These are phyloP conservation scores for Epizoanthus fatuus DNA, from an alignment of 92 coral and sea anemone genomes.

Conservation along the genomic window DNA sequence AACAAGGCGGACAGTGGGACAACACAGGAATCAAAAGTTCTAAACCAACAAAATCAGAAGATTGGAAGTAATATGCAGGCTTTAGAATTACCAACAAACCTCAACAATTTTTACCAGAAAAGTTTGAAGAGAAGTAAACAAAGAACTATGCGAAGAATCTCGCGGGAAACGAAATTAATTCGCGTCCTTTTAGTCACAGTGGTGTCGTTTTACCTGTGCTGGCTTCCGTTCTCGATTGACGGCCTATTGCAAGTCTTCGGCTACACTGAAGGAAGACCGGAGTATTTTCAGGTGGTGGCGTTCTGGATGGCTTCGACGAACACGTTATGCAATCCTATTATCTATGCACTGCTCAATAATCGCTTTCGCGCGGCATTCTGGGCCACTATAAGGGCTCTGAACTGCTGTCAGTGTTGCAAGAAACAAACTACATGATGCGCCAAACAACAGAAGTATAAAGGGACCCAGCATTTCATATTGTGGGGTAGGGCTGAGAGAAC, in stretches of 20 bases:
- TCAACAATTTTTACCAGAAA: slow-evolving; percentile 10
- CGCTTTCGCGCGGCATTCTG: slow-evolving; percentile 80
- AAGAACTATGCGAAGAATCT: slow-evolving; percentile 46
- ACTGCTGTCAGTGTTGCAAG: neutral
- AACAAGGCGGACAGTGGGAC: neutral
- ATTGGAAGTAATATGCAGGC: neutral
- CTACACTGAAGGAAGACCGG: slow-evolving; percentile 65
- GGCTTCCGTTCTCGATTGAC: slow-evolving; percentile 82
- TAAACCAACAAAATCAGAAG: neutral
- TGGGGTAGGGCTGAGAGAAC: too few relatives aligned
- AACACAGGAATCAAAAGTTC: neutral
- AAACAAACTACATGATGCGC: neutral
- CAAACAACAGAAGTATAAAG: too few relatives aligned
- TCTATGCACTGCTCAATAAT: slow-evolving; percentile 78
- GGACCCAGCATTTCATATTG: too few relatives aligned
- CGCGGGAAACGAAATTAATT: slow-evolving; percentile 69
- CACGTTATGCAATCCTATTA: slow-evolving; percentile 78
- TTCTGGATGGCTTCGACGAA: slow-evolving; percentile 86
- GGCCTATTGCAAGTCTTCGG: slow-evolving; percentile 72
- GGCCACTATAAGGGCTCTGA: slow-evolving; percentile 24
- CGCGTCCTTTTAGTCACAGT: slow-evolving; percentile 77
- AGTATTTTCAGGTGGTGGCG: slow-evolving; percentile 57
- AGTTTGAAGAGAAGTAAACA: slow-evolving; percentile 18
- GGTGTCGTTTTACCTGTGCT: slow-evolving; percentile 69
- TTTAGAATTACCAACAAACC: neutral